Conservation (phyloP, 2,888 invertebrate species). For the Eilema caniola region DNA sequence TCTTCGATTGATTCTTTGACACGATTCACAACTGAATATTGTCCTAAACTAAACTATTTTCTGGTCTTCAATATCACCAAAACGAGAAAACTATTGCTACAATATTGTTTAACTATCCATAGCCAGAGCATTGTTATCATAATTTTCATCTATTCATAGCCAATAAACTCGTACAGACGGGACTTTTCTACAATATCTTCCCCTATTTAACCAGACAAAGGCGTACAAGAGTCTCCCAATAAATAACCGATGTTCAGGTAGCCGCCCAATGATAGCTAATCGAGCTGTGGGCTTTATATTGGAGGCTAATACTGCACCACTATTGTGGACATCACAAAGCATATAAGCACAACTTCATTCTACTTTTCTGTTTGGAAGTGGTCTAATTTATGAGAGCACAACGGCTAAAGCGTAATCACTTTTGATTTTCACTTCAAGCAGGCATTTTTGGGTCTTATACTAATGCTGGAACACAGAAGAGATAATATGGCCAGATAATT, state of each 20-base stretch:
- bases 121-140: too few relatives aligned
- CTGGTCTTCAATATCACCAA: neutral
- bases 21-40: too few relatives aligned
- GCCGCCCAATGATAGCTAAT: constrained; percentile 15
- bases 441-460: neutral
- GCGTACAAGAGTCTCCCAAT: constrained; percentile 10
- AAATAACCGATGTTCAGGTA: constrained; percentile 26
- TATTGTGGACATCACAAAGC: constrained; percentile 63
- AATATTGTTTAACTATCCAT: neutral
- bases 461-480: neutral
- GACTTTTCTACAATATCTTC: neutral
- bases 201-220: constrained; percentile 14
- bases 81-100: neutral
- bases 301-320: constrained; percentile 55
- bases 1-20: too few relatives aligned
- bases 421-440: neutral
- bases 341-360: constrained; percentile 50
- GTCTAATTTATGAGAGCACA: constrained; percentile 8
- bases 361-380: constrained; percentile 52
- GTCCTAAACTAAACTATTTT: neutral
- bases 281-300: constrained; percentile 14
- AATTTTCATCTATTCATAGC: too few relatives aligned
- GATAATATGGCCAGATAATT: too few relatives aligned
- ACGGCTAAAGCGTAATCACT: neutral
- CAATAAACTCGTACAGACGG: neutral